These are phyloP conservation scores for Drosophila erecta DNA, from an alignment of 1,140 invertebrate species.

Conservation along the genomic window DNA sequence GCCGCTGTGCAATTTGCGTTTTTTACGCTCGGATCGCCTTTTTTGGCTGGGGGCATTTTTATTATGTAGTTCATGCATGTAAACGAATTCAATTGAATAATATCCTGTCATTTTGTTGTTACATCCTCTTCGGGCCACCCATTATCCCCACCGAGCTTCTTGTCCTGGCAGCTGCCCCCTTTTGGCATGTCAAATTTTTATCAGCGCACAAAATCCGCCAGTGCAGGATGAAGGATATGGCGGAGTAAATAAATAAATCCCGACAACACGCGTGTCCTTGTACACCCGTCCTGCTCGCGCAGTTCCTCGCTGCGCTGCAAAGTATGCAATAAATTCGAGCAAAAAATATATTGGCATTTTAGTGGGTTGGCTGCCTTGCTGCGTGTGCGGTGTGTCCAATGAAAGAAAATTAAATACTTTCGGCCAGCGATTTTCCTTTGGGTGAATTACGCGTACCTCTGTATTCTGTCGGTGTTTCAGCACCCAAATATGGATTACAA, in stretches of 20 bases:
- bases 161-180: conserved; percentile 8
- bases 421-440: conserved; percentile 39
- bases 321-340: conserved; percentile 73
- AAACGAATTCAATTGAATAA: conserved; percentile 83
- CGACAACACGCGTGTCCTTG: conserved; percentile 48
- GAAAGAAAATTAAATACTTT: conserved; percentile 76
- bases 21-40: conserved; percentile 24
- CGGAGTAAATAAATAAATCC: conserved; percentile 80
- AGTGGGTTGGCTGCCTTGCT: conserved; percentile 51
- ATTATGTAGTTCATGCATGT: conserved; percentile 81
- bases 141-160: conserved; percentile 16
- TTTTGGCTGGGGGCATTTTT: conserved; percentile 70
- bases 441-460: conserved; percentile 11
- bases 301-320: conserved; percentile 24
- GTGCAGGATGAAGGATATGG: conserved; percentile 48
- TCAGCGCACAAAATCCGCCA: conserved; percentile 70
- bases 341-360: conserved; percentile 80
- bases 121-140: conserved; percentile 40
- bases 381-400: conserved; percentile 42
- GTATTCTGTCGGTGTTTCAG: neutral
- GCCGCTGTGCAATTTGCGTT: conserved; percentile 64
- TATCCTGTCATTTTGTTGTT: conserved; percentile 80
- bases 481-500: too few relatives aligned
- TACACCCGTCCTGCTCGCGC: neutral
- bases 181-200: conserved; percentile 76